Percentiles rank a stretch among this genome's conserved stretches.
These are phyloP conservation scores for Propithecus coquereli DNA, from an alignment of 2,113 vertebrate genomes.

Conservation along the genomic window DNA sequence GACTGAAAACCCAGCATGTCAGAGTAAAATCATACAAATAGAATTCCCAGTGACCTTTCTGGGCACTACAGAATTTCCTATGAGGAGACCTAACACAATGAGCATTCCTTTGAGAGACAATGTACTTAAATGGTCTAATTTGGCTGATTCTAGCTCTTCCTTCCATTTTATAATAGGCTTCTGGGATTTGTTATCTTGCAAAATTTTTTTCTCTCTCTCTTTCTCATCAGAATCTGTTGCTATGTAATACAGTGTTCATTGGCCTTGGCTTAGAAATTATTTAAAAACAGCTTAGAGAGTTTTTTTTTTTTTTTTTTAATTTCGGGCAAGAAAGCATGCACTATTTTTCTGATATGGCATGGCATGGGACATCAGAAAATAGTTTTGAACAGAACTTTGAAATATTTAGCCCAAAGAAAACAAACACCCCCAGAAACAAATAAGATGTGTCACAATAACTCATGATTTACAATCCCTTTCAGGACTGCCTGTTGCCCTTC, in stretches of 20 bases:
- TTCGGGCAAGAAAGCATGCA: background rate
- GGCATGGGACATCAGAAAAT: background rate
- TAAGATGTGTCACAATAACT: constrained; percentile 43
- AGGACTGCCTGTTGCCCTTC: constrained; percentile 45
- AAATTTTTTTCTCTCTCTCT: background rate
- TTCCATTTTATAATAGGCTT: background rate
- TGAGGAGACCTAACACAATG: background rate
- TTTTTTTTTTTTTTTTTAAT: background rate
- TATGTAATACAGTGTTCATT: background rate
- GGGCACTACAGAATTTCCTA: background rate
- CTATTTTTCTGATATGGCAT: background rate
- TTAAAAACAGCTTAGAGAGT: background rate
- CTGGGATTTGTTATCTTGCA: background rate
- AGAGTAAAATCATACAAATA: background rate
- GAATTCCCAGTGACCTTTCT: too few relatives aligned
- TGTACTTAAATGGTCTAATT: background rate
- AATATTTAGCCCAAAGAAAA: background rate
- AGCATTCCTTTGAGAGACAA: background rate
- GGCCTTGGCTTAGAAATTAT: background rate
- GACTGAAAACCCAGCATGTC: background rate
- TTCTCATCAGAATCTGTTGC: background rate
- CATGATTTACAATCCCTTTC: constrained; percentile 55
- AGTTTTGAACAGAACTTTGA: constrained; percentile 36
- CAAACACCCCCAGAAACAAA: constrained; percentile 40
- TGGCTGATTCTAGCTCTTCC: background rate